A percentile compares a stretch with the other conserved stretches of the same genome.
Evolutionary conservation across 2,113 vertebrate genomes (phyloP).

Genomic region (Ictalurus furcatus): DNA sequence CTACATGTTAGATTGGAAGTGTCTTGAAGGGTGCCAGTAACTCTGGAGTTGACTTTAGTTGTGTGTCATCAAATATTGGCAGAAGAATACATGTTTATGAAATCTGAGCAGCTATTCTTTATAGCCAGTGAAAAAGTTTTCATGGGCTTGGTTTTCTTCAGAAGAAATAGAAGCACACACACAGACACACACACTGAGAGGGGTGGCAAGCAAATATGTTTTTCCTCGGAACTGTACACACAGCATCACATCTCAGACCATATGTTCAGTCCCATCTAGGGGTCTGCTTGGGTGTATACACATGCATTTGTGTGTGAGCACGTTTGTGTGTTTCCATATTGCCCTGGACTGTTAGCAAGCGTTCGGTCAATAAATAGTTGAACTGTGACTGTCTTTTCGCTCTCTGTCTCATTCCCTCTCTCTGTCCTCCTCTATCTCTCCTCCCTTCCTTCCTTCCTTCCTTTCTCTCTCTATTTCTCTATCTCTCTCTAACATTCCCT

Average conservation of each 20-base stretch:
- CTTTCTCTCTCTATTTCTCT: not conserved
- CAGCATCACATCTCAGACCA: conserved; percentile 15
- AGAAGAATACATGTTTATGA: not conserved
- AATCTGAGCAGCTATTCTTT: not conserved
- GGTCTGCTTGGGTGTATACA: conserved; percentile 21
- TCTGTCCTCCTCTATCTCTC: not conserved
- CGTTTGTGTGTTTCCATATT: conserved; percentile 18
- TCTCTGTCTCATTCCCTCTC: not conserved
- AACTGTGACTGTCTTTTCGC: not conserved
- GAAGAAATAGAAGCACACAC: not conserved
- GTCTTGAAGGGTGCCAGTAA: not conserved
- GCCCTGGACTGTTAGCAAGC: conserved; percentile 17
- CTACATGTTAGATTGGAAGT: not conserved
- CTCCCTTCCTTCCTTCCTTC: not conserved
- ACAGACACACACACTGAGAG: not conserved
- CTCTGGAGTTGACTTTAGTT: not conserved
- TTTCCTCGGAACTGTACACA: not conserved
- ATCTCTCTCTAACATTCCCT: not conserved
- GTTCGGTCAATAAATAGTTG: not conserved
- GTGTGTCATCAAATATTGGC: not conserved
- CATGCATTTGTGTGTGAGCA: conserved; percentile 5
- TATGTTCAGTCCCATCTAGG: conserved; percentile 37
- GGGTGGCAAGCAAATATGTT: not conserved
- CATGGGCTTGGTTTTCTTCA: not conserved
- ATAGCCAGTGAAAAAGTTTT: not conserved